Percentiles rank a stretch among this genome's conserved stretches.
phyloP scores from a whole-genome alignment of 2,888 invertebrate species.

The Cantharis rufa region DNA sequence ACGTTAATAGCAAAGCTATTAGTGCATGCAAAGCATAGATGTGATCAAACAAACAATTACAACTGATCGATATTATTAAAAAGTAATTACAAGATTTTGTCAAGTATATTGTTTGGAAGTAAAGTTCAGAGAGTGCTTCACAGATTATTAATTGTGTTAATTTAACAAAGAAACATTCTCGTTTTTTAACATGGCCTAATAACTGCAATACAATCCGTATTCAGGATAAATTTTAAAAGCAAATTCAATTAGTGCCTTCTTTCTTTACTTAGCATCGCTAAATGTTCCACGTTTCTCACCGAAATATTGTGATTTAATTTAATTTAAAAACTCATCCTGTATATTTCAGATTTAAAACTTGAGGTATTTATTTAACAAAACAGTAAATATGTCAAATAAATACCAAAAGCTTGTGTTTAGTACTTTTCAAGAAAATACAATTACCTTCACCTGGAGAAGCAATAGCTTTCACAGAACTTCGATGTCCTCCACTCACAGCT shows the following conservation, averaged over 20 bases:
- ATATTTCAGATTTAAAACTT: background rate
- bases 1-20: background rate
- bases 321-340: background rate
- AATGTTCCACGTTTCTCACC: too few relatives aligned
- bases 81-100: background rate
- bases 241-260: too few relatives aligned
- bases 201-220: background rate
- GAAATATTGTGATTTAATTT: too few relatives aligned
- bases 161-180: background rate
- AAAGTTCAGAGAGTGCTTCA: background rate
- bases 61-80: background rate
- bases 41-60: background rate
- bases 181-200: background rate
- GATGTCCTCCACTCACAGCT: slow-evolving; percentile 50
- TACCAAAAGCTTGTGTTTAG: background rate
- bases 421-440: background rate
- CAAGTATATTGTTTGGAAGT: background rate
- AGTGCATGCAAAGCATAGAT: background rate
- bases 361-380: background rate
- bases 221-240: background rate
- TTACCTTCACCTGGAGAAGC: slow-evolving; percentile 56
- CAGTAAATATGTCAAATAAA: background rate
- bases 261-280: too few relatives aligned
- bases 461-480: slow-evolving; percentile 51
- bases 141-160: background rate